A percentile compares a stretch with the other conserved stretches of the same genome.
phyloP scores from a whole-genome alignment of 2,888 invertebrate species.

The Octonoba sinensis region DNA sequence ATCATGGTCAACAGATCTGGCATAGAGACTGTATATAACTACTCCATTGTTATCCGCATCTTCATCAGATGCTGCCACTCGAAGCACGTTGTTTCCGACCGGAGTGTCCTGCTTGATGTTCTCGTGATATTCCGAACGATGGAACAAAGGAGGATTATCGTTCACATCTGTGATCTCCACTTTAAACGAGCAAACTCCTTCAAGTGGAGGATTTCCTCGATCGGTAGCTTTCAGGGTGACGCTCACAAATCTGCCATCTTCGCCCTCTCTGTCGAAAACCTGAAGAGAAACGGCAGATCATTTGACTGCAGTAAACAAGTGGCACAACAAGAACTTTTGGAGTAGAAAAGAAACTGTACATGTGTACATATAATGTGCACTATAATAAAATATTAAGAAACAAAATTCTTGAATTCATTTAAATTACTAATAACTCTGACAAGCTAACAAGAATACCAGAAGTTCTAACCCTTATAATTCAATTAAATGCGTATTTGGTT shows the following conservation, averaged over 20 bases:
- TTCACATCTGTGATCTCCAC: conserved; percentile 98
- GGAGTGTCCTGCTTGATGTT: conserved; percentile 97
- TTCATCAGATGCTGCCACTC: conserved; percentile 96
- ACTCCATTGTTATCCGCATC: conserved; percentile 97
- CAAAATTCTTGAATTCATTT: too few species aligned
- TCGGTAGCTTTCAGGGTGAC: conserved; percentile 98
- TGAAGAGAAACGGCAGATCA: conserved; percentile 69
- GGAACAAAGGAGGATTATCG: conserved; percentile 95
- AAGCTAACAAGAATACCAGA: too few species aligned
- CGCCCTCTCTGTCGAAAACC: conserved; percentile 93
- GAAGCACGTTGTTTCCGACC: conserved; percentile 91
- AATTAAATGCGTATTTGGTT: too few species aligned
- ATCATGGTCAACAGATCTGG: conserved; percentile 88
- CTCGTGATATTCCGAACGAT: conserved; percentile 96
- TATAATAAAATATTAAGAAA: too few species aligned
- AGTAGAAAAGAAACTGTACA: too few species aligned
- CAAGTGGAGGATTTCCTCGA: conserved; percentile 95
- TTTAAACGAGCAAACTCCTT: conserved; percentile 98
- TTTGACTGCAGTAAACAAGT: not conserved
- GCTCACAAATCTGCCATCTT: conserved; percentile 95
- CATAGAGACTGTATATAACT: conserved; percentile 91
- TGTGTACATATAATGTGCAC: too few species aligned
- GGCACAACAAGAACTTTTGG: too few species aligned
- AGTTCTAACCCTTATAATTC: too few species aligned
- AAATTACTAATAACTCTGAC: too few species aligned